phyloP scores from a whole-genome alignment of 2,888 invertebrate genomes.

The Leptopilina myrica region DNA sequence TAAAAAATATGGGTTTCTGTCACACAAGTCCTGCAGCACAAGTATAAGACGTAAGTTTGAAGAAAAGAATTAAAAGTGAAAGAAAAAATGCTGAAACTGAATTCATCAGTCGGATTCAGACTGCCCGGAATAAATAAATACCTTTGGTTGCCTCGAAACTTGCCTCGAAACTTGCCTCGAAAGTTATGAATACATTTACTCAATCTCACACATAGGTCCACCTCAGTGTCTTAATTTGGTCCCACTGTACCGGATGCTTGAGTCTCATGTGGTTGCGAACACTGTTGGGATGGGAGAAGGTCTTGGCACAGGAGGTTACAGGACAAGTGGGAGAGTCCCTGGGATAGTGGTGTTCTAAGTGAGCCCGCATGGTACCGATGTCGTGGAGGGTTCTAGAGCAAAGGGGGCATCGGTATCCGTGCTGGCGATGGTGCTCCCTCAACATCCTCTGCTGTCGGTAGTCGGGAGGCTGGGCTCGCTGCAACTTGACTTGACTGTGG shows the following conservation, averaged over 20 bases:
- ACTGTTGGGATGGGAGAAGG: constrained; percentile 90
- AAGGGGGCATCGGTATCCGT: constrained; percentile 84
- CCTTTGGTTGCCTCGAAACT: constrained; percentile 17
- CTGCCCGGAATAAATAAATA: constrained; percentile 3
- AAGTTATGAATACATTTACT: background rate
- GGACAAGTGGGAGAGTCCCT: constrained; percentile 90
- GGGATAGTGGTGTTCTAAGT: constrained; percentile 90
- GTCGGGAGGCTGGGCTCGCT: constrained; percentile 75
- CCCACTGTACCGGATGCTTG: constrained; percentile 90
- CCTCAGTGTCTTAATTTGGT: constrained; percentile 88
- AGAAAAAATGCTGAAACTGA: background rate
- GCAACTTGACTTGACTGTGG: constrained; percentile 71
- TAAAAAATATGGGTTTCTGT: constrained; percentile 3
- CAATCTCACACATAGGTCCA: constrained; percentile 82
- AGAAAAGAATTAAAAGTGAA: background rate
- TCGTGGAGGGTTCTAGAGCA: constrained; percentile 84
- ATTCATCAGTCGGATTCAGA: background rate
- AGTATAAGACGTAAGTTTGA: background rate
- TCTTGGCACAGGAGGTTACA: constrained; percentile 85
- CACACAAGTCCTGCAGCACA: constrained; percentile 19
- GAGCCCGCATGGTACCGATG: constrained; percentile 83
- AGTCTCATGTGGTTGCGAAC: constrained; percentile 92
- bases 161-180: background rate
- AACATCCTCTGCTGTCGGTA: constrained; percentile 69
- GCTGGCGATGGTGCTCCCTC: constrained; percentile 74